A percentile compares a stretch with the other conserved stretches of the same genome.
These are phyloP conservation scores for Phoenicopterus ruber DNA, from an alignment of 2,113 vertebrate genomes.

Conservation along the genomic window DNA sequence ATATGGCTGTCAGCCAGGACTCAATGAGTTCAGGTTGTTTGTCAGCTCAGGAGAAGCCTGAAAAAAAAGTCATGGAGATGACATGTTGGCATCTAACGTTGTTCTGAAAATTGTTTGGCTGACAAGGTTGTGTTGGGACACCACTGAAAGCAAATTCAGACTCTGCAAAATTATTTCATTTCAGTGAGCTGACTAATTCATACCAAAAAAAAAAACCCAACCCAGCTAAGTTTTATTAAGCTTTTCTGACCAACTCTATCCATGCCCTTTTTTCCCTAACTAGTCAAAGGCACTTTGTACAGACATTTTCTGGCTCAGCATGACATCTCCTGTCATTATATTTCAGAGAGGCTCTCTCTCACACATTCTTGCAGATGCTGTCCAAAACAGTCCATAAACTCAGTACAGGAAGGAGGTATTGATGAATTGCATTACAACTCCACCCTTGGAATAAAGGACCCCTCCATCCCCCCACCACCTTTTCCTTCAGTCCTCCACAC, in stretches of 20 bases:
- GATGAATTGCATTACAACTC: neutral
- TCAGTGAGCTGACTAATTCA: neutral
- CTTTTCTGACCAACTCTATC: neutral
- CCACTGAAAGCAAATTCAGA: neutral
- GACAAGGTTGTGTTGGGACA: neutral
- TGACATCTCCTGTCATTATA: neutral
- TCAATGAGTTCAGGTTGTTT: neutral
- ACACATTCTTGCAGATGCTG: neutral
- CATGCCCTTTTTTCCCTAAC: neutral
- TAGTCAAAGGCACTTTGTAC: conserved; percentile 15
- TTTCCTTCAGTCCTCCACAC: neutral
- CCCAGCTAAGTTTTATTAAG: neutral
- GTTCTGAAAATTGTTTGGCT: neutral
- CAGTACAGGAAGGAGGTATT: neutral
- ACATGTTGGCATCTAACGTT: neutral
- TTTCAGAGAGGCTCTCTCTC: neutral
- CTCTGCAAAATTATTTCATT: neutral
- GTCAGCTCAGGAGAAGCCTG: neutral
- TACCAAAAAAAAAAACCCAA: neutral
- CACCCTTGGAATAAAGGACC: neutral
- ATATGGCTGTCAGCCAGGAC: neutral
- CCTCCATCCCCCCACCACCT: accelerated
- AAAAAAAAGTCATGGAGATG: neutral
- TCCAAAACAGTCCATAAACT: neutral
- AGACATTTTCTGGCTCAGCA: neutral